A percentile compares a stretch with the other conserved stretches of the same genome.
These are phyloP conservation scores for Chloroceryle aenea DNA, from an alignment of 2,113 vertebrate genomes.

Conservation along the genomic window DNA sequence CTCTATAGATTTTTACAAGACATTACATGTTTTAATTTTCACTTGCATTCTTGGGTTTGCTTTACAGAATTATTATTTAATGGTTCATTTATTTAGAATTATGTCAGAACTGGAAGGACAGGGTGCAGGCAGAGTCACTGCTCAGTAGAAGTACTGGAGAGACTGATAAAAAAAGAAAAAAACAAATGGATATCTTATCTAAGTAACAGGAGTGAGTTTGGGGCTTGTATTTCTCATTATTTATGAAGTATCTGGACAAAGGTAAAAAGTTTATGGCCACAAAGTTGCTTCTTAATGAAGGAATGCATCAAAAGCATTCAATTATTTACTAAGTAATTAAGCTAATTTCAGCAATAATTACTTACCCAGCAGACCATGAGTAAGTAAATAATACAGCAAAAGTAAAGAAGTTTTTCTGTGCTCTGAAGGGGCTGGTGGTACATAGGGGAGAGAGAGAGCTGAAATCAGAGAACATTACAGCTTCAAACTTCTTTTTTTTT, in stretches of 20 bases:
- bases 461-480: neutral
- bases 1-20: neutral
- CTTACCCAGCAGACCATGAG: neutral
- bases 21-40: neutral
- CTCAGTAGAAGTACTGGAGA: neutral
- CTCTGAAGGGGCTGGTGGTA: neutral
- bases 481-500: neutral
- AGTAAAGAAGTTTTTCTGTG: neutral
- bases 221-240: neutral
- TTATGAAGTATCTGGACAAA: neutral
- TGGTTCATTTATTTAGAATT: neutral
- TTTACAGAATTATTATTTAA: neutral
- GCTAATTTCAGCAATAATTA: constrained; percentile 24
- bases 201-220: neutral
- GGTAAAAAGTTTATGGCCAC: neutral
- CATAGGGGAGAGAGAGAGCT: neutral
- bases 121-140: neutral
- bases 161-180: neutral
- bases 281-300: neutral
- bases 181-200: neutral
- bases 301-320: neutral
- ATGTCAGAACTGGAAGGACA: neutral
- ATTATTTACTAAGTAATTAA: constrained; percentile 21
- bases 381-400: neutral
- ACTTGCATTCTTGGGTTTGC: neutral